A percentile compares a stretch with the other conserved stretches of the same genome.
phyloP scores from a whole-genome alignment of 2,113 vertebrate genomes.

The Oryzias celebensis region DNA sequence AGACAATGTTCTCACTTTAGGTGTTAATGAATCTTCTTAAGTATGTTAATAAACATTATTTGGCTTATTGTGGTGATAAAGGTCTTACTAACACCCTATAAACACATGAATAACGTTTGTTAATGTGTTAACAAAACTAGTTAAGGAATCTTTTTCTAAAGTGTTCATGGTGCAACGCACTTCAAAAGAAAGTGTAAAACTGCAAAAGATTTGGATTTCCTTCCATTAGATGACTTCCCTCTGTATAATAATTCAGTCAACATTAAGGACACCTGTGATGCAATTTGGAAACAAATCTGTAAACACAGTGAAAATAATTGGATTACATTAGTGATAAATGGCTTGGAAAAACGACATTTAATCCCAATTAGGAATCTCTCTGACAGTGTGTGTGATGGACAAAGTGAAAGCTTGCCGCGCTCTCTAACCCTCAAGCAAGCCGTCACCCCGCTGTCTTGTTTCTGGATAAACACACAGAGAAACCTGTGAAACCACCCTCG shows the following conservation, averaged over 20 bases:
- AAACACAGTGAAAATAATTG: constrained; percentile 54
- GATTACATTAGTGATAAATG: constrained; percentile 66
- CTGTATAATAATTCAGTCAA: background rate
- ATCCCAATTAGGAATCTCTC: constrained; percentile 66
- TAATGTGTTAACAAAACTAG: too few species aligned
- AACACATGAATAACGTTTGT: too few species aligned
- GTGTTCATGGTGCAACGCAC: too few species aligned
- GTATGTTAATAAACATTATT: too few species aligned
- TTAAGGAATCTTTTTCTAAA: too few species aligned
- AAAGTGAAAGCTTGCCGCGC: constrained; percentile 34
- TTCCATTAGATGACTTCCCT: too few species aligned
- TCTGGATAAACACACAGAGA: constrained; percentile 35
- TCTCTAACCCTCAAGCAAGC: background rate
- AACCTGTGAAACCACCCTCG: constrained; percentile 17
- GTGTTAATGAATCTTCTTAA: too few species aligned
- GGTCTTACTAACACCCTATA: too few species aligned
- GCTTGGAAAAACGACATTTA: constrained; percentile 49
- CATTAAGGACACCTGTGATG: constrained; percentile 39
- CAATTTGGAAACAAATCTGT: constrained; percentile 39
- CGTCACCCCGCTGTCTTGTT: constrained; percentile 13
- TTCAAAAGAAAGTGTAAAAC: too few species aligned
- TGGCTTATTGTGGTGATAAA: too few species aligned
- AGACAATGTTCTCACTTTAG: too few species aligned
- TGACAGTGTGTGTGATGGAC: constrained; percentile 40
- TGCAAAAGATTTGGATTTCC: too few species aligned